phyloP scores from a whole-genome alignment of 2,888 invertebrate genomes.

The Mesorhabditis sp. region DNA sequence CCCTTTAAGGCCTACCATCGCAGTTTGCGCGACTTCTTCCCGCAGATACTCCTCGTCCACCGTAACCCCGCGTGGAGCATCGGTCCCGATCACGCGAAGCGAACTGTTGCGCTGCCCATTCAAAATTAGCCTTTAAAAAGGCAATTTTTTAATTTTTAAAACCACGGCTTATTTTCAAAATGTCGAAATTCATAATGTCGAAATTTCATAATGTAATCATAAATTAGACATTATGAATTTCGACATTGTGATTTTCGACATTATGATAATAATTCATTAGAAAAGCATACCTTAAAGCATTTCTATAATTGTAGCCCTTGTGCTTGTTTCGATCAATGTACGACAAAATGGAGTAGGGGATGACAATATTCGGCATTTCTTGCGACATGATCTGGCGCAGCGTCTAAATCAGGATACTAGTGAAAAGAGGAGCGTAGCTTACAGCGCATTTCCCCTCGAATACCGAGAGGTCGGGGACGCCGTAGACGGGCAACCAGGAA shows the following conservation, averaged over 20 bases:
- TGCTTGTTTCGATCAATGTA: background rate
- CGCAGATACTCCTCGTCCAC: background rate
- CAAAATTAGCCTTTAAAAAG: background rate
- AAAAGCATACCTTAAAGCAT: background rate
- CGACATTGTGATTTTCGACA: too few relatives aligned
- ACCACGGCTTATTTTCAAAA: too few relatives aligned
- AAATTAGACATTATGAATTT: too few relatives aligned
- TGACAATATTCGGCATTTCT: background rate
- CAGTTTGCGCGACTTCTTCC: background rate
- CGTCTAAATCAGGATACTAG: background rate
- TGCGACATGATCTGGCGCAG: background rate
- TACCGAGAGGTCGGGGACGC: background rate
- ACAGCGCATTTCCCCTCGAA: background rate
- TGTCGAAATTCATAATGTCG: too few relatives aligned
- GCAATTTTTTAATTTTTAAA: background rate
- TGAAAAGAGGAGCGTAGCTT: background rate
- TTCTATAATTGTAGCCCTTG: background rate
- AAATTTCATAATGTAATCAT: too few relatives aligned
- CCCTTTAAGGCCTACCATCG: background rate
- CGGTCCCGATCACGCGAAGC: background rate
- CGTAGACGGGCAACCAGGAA: background rate
- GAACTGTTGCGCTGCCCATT: slow-evolving; percentile 2
- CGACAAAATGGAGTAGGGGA: background rate
- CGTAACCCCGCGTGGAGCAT: background rate
- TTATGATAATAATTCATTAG: too few relatives aligned